phyloP scores from a whole-genome alignment of 2,888 invertebrate species.

The Rhimphoctona megacephalus region DNA sequence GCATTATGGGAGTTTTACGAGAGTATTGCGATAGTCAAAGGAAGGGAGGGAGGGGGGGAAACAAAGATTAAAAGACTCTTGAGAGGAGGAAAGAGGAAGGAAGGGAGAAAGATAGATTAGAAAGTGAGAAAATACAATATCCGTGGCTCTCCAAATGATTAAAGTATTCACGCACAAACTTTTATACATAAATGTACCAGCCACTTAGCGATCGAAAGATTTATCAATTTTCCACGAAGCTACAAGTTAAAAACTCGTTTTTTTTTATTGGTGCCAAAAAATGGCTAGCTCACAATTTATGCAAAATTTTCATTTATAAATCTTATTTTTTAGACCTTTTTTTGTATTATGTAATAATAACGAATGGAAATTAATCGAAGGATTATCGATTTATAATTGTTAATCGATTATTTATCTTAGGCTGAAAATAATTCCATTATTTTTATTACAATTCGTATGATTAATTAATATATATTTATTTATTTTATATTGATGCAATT shows the following conservation, averaged over 20 bases:
- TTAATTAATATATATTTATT: too few species aligned
- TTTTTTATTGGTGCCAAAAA: background rate
- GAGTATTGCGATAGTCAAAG: constrained; percentile 20
- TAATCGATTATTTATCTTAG: too few species aligned
- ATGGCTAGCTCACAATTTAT: background rate
- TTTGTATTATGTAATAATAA: too few species aligned
- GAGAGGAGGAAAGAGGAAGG: constrained; percentile 5
- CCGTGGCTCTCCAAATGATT: background rate
- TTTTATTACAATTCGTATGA: too few species aligned
- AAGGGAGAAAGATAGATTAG: constrained; percentile 38
- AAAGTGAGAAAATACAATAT: constrained; percentile 44
- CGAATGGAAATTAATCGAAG: too few species aligned
- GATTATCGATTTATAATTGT: too few species aligned
- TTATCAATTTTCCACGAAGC: background rate
- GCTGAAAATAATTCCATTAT: too few species aligned
- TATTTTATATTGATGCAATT: too few species aligned
- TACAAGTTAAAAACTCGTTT: background rate
- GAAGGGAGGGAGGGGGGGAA: too few species aligned
- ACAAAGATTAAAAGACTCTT: background rate
- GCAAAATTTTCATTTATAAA: background rate
- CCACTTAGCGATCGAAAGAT: background rate
- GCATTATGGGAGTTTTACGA: constrained; percentile 21
- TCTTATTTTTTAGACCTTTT: background rate
- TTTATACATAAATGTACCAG: background rate
- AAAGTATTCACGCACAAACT: background rate